Evolutionary conservation across 2,888 invertebrate genomes (phyloP).

Genomic region (Harpalus rubripes): DNA sequence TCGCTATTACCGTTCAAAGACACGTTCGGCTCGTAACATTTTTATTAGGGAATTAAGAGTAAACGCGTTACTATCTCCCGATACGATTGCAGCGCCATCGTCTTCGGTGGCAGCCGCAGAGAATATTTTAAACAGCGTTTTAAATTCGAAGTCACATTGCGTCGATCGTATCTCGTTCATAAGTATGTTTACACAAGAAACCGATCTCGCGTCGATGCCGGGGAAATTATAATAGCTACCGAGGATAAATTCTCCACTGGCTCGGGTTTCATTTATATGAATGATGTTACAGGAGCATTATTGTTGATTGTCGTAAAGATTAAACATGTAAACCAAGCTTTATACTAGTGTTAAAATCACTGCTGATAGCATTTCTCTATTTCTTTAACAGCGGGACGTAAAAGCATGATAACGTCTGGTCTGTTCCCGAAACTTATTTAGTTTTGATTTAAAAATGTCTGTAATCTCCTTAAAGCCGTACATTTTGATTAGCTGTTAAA

Average conservation of each 20-base stretch:
- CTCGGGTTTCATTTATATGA: slow-evolving; percentile 41
- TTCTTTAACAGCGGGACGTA: slow-evolving; percentile 53
- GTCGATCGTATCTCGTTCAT: slow-evolving; percentile 62
- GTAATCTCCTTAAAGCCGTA: slow-evolving; percentile 43
- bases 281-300: slow-evolving; percentile 54
- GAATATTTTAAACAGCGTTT: slow-evolving; percentile 65
- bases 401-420: slow-evolving; percentile 17
- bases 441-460: slow-evolving; percentile 40
- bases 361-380: slow-evolving; percentile 54
- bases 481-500: slow-evolving; percentile 48
- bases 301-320: slow-evolving; percentile 53
- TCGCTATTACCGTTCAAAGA: slow-evolving; percentile 66
- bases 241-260: slow-evolving; percentile 20
- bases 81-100: slow-evolving; percentile 46
- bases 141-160: slow-evolving; percentile 67
- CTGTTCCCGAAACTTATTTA: slow-evolving; percentile 42
- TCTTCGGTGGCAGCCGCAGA: slow-evolving; percentile 42
- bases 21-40: slow-evolving; percentile 67
- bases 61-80: slow-evolving; percentile 56
- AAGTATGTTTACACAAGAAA: slow-evolving; percentile 58
- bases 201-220: slow-evolving; percentile 40
- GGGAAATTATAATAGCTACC: slow-evolving; percentile 53
- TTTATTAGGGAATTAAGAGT: slow-evolving; percentile 67
- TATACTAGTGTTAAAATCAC: slow-evolving; percentile 45
- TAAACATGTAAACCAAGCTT: slow-evolving; percentile 52